Evolutionary conservation across 2,888 invertebrate species (phyloP).

Genomic region (Stomorhina lunata): DNA sequence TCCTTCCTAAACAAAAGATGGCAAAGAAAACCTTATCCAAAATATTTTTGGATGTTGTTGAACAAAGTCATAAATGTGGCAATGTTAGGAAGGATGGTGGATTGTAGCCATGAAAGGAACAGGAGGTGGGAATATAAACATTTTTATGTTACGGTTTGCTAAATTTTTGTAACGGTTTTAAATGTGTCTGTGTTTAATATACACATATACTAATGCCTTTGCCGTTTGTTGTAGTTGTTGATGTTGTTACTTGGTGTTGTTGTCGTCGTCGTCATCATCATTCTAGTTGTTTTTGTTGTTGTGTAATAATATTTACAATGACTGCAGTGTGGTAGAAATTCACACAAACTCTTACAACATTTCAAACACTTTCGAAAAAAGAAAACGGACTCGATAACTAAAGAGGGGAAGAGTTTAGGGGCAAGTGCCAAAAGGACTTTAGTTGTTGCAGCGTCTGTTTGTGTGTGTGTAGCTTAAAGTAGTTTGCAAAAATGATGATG

Average conservation of each 20-base stretch:
- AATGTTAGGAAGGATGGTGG: not conserved
- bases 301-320: conserved; percentile 64
- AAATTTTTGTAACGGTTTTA: conserved; percentile 11
- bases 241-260: conserved; percentile 47
- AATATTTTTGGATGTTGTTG: conserved; percentile 27
- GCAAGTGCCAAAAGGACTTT: conserved; percentile 42
- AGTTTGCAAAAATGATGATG: conserved; percentile 63
- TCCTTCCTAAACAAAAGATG: not conserved
- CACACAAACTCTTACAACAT: not conserved
- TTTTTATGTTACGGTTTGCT: conserved; percentile 42
- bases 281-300: conserved; percentile 31
- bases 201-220: conserved; percentile 43
- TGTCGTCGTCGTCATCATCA: not conserved
- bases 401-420: not conserved
- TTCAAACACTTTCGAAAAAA: not conserved
- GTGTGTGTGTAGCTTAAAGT: conserved; percentile 25
- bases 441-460: not conserved
- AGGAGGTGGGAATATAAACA: not conserved
- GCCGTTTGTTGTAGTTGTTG: conserved; percentile 54
- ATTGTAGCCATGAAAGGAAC: too few species aligned
- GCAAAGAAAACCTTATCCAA: conserved; percentile 18
- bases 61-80: conserved; percentile 37
- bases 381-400: not conserved
- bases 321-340: conserved; percentile 52
- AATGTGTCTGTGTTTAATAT: not conserved